Base-by-base conservation (phyloP, 2,113 vertebrate genomes). In the Catharus bicknelli region DNA sequence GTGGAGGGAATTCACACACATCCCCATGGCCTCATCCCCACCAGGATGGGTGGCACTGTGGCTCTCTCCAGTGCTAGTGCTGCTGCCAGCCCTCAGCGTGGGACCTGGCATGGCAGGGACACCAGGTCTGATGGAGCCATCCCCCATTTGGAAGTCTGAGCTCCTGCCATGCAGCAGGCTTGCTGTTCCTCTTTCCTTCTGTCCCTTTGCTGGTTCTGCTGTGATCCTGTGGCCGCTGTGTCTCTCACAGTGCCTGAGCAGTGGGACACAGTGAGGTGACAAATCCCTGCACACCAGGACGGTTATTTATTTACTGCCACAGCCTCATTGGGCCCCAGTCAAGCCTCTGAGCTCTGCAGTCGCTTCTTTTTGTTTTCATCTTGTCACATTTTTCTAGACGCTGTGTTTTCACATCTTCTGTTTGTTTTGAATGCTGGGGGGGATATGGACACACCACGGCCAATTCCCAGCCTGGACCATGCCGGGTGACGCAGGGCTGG, bases 371-470 rank as follows among this genome's bases (percentile, higher is more conserved):
- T 53, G 54, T 93, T 96, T 82, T 68, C 48, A 45, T 75, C 57
- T 83, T 75, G n/a, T 7, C 92, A 54, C 32, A 8, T 86, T 67
- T 88, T 88, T 75, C 83, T 75, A 75, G 68, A 72, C 0, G 0
- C 61, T 29, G 59, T 16, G 15, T 74, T 81, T 86, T 81, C 83
- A 81, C 64, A 43, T 93, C 47, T 77, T 77, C 34, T 86, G 77
- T 90, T 95, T 94, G 80, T 81, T 94, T 90, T 74, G 83, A 86
- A 12, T 50, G 69, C 38, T 0, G 4, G 12, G 30, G 26, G 15
- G 10, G 32, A 36, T 10, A 22, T 0, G 0, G 63, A 36, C 32
- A 2, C n/a, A 8, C 4, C 9, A 5, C 0, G 0, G 58, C 1
- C 0, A 27, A 10, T 87, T 86, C 83, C 69, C 90, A 92, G 86